Base-by-base conservation (phyloP, 2,888 invertebrate species). In the Chloroclystis v-ata region DNA sequence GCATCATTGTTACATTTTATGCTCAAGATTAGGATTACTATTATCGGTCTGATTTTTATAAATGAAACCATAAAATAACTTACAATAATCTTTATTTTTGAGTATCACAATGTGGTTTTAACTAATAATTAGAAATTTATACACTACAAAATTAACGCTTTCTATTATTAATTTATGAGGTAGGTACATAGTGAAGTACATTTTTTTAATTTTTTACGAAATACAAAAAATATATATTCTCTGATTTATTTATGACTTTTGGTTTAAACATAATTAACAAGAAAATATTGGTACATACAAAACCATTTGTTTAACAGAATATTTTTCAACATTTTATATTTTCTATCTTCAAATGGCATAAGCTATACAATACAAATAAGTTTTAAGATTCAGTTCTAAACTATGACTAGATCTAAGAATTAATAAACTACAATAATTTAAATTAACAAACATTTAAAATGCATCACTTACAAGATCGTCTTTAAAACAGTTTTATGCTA, bases 71-170 rank as follows among this genome's bases (percentile, higher is more conserved):
- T 11, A 30, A 20, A 10, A n/a, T 39, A 24, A 25, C n/a, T 10
- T 25, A 38, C 11, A 29, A n/a, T 41, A 43, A 20, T 35, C 35
- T 52, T 49, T 48, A 52, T 42, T 37, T 52, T 37, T 52, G 11
- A 35, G 24, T 35, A 52, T 56, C 56, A 57, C 50, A 52, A 44
- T 26, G 38, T 25, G n/a, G 46, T 25, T 46, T 35, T 44, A 48
- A 46, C 37, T 45, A 46, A 47, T 37, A 42, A 33, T 26, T 42
- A 29, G 32, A 13, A 10, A 30, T 37, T 26, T 43, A 43, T 25
- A 45, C 35, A 40, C 16, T 24, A 35, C 32, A 24, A 24, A 20
- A 35, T 11, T 16, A 16, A 16, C 32, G 13, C 14, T 16, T 9
- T 32, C 14, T 2, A 6, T 6, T 30, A 30, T 32, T 32, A 4